Conservation (phyloP, 2,113 vertebrate genomes). For the Macquaria ambigua region DNA sequence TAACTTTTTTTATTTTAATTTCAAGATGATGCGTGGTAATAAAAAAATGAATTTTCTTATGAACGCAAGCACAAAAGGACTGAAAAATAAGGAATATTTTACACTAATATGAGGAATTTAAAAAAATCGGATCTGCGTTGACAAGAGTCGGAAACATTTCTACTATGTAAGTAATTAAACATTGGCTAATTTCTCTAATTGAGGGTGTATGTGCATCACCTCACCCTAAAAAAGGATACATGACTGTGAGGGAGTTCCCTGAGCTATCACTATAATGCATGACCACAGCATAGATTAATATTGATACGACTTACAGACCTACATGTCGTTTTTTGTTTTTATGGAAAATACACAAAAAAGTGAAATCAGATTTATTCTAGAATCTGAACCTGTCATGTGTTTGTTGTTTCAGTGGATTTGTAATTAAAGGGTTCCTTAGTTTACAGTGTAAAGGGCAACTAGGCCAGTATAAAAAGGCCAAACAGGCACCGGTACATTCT, state of each 20-base stretch:
- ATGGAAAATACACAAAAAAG: not conserved
- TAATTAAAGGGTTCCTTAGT: not conserved
- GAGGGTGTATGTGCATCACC: not conserved
- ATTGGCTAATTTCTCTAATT: constrained; percentile 2
- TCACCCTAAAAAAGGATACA: not conserved
- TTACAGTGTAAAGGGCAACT: not conserved
- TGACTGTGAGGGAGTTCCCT: too few species aligned
- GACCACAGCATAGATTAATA: not conserved
- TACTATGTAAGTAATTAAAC: not conserved
- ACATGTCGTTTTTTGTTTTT: not conserved
- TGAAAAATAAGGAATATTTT: not conserved
- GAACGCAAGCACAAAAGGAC: not conserved
- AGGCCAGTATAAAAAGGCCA: not conserved
- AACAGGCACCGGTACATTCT: constrained; percentile 32
- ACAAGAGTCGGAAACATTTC: not conserved
- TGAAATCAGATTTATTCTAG: not conserved
- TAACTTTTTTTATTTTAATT: not conserved
- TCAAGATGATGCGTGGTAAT: not conserved
- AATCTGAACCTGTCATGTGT: not conserved
- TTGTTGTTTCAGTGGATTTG: not conserved
- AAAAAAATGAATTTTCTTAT: not conserved
- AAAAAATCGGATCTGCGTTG: not conserved
- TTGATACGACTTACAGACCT: too few species aligned
- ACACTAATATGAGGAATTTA: not conserved
- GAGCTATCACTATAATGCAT: not conserved